These are phyloP conservation scores for Malurus melanocephalus DNA, from an alignment of 2,113 vertebrate genomes.

Conservation along the genomic window DNA sequence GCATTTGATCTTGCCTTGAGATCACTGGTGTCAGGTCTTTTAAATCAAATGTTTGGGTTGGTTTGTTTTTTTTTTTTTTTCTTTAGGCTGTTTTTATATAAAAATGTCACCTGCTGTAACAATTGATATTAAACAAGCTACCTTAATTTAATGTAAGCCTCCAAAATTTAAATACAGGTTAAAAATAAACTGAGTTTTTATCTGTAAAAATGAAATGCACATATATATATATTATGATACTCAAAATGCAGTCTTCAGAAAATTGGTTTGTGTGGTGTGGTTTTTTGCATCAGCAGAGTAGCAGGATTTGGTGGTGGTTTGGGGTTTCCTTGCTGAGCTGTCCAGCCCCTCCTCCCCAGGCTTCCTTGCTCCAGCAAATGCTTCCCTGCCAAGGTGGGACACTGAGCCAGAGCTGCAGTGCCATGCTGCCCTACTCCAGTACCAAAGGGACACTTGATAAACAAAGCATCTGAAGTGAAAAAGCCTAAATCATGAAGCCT, in stretches of 20 bases:
- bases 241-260: slow-evolving; percentile 80
- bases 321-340: neutral
- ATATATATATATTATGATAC: slow-evolving; percentile 78
- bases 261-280: slow-evolving; percentile 74
- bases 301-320: slow-evolving; percentile 8
- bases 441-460: neutral
- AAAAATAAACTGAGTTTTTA: slow-evolving; percentile 74
- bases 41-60: slow-evolving; percentile 64
- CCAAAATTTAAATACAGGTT: slow-evolving; percentile 74
- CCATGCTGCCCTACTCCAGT: neutral
- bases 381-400: neutral
- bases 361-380: neutral
- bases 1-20: slow-evolving; percentile 66
- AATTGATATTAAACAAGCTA: slow-evolving; percentile 73
- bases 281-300: slow-evolving; percentile 67
- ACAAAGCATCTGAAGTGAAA: neutral
- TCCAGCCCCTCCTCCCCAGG: neutral
- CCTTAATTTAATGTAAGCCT: slow-evolving; percentile 78
- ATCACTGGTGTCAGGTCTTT: slow-evolving; percentile 75
- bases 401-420: neutral
- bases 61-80: neutral
- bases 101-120: slow-evolving; percentile 76
- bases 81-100: slow-evolving; percentile 78
- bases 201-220: slow-evolving; percentile 78
- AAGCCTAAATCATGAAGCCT: neutral